These are phyloP conservation scores for Orthonevra nobilis DNA, from an alignment of 2,888 invertebrate genomes.

Conservation along the genomic window DNA sequence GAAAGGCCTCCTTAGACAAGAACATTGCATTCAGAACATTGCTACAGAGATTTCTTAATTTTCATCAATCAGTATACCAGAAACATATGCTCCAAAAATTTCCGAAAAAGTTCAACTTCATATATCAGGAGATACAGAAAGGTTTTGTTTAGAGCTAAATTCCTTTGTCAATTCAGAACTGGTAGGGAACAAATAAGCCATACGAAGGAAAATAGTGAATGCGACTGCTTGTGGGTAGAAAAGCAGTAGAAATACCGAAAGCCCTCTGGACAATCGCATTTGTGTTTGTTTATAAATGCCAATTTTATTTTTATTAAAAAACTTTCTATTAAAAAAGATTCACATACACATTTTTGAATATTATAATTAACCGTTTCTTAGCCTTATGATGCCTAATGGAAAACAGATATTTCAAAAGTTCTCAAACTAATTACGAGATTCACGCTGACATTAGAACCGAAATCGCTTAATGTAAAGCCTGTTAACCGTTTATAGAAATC, in stretches of 20 bases:
- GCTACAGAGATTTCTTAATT: too few relatives aligned
- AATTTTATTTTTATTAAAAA: slow-evolving; percentile 27
- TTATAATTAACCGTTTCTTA: too few relatives aligned
- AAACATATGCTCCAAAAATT: neutral
- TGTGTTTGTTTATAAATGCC: slow-evolving; percentile 12
- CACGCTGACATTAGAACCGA: too few relatives aligned
- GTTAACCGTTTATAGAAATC: too few relatives aligned
- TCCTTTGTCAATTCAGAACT: slow-evolving; percentile 30
- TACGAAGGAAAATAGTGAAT: neutral
- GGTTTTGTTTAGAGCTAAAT: slow-evolving; percentile 20
- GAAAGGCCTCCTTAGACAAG: too few relatives aligned
- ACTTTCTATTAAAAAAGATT: slow-evolving; percentile 18
- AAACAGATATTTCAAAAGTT: too few relatives aligned
- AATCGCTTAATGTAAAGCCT: too few relatives aligned
- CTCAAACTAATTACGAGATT: too few relatives aligned
- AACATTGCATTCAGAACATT: too few relatives aligned
- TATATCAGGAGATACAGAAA: slow-evolving; percentile 9
- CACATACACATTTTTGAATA: too few relatives aligned
- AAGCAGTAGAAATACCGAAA: neutral
- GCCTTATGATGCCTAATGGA: too few relatives aligned
- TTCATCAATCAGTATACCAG: slow-evolving; percentile 15
- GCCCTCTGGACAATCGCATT: slow-evolving; percentile 1
- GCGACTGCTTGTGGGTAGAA: slow-evolving; percentile 1
- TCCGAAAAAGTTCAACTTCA: slow-evolving; percentile 17
- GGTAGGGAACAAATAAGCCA: neutral